Conservation (phyloP, 2,888 invertebrate species). For the Drosophila kanekoi region DNA sequence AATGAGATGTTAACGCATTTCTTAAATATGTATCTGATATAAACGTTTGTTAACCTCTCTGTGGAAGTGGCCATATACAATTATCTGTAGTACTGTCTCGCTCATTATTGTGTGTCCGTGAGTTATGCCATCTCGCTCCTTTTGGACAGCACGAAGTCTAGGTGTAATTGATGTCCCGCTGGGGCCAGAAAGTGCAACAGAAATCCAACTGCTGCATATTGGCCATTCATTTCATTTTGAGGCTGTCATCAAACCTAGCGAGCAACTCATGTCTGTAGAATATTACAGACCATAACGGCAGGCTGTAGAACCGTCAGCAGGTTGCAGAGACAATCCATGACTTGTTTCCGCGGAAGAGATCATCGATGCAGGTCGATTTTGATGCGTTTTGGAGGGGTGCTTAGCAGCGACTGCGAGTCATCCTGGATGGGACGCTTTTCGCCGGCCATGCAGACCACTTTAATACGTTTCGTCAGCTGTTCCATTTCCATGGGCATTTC, state of each 20-base stretch:
- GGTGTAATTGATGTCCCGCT: too few species aligned
- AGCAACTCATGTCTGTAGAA: too few species aligned
- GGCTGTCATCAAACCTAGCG: too few species aligned
- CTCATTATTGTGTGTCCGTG: not conserved
- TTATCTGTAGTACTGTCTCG: conserved; percentile 1
- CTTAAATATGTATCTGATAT: not conserved
- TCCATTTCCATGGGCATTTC: conserved; percentile 23
- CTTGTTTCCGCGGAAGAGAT: not conserved
- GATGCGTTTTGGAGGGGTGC: conserved; percentile 18
- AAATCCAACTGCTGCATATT: too few species aligned
- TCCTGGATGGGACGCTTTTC: conserved; percentile 19
- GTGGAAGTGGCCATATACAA: too few species aligned
- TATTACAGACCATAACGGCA: too few species aligned
- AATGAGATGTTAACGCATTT: not conserved
- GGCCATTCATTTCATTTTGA: too few species aligned
- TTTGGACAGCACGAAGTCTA: not conserved
- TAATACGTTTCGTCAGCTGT: conserved; percentile 36
- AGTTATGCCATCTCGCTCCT: not conserved
- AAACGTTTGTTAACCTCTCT: too few species aligned
- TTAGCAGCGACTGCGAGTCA: not conserved
- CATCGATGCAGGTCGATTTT: conserved; percentile 9
- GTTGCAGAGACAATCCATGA: not conserved
- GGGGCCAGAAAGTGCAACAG: too few species aligned
- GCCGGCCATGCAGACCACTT: conserved; percentile 31
- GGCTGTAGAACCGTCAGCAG: too few species aligned